Base-by-base conservation (phyloP, 2,797 vertebrate species). In the Clarias platycephalus region DNA sequence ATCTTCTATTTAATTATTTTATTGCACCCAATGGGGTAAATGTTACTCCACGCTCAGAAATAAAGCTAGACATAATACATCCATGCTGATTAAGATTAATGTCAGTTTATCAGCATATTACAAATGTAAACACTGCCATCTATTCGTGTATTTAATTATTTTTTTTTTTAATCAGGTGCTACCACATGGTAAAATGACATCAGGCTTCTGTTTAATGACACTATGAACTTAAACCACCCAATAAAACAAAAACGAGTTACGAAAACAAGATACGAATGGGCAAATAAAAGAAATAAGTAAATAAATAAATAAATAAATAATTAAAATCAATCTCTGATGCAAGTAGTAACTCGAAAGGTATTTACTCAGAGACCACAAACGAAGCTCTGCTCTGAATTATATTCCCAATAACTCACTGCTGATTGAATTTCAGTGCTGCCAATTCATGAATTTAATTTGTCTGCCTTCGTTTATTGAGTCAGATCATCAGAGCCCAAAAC, bases 61-160 rank as follows among this genome's bases (percentile, higher is more conserved):
- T 49, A 31, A 62, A 37, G 2, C 76, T 58, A 34, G 74, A 34
- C 24, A 31, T 10, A 62, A 44, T 16, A 40, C 55, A 28, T 26
- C 63, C 9, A 31, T 53, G 26, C 70, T 6, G 24, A 66, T 22
- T 31, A 37, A 75, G 80, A 87, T 84, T 82, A 78, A 84, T 79
- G 79, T 76, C 44, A 82, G 67, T 89, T 84, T 87, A 89, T 62
- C 71, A 68, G 60, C 72, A 81, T 63, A 57, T 72, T 82, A 66
- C 76, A 83, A 77, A 78, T 64, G 57, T 84, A 86, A 81, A 78
- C 84, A 72, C 78, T 57, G 31, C 31, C 16, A 44, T 62, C 71
- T 44, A 40, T 71, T 53, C 37, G 24, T 49, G 60, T 34, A 0
- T 68, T 26, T 57, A 24, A n/a, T 70, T 26, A 6, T 84, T 44